Evolutionary conservation across 2,113 vertebrate species (phyloP).

Genomic region (Oryzias celebensis): DNA sequence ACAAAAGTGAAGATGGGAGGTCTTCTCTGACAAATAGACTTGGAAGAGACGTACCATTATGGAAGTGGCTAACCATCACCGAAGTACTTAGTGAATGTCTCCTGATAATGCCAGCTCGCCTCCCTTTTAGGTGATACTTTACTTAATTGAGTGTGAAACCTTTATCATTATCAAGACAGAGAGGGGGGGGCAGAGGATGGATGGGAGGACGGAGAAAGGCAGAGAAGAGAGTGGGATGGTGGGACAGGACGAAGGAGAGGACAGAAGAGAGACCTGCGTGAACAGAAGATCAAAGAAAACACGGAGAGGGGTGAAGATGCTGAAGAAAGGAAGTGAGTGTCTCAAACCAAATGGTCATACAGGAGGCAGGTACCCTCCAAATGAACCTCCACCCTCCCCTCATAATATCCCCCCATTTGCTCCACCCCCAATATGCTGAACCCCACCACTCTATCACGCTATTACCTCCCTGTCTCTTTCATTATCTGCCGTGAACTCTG

Average conservation of each 20-base stretch:
- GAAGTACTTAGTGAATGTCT: conserved; percentile 65
- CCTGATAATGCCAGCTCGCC: conserved; percentile 60
- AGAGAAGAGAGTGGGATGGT: conserved; percentile 27
- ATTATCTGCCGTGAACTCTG: conserved; percentile 85
- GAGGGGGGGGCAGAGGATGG: conserved; percentile 35
- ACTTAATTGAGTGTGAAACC: conserved; percentile 76
- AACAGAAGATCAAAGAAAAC: conserved; percentile 42
- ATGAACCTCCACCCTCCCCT: conserved; percentile 78
- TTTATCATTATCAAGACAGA: conserved; percentile 67
- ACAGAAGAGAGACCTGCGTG: conserved; percentile 44
- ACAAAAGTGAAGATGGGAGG: conserved; percentile 34
- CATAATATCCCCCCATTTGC: conserved; percentile 72
- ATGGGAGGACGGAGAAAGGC: conserved; percentile 27
- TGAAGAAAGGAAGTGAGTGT: conserved; percentile 52
- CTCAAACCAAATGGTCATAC: conserved; percentile 71
- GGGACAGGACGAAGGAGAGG: conserved; percentile 62
- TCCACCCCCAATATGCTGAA: conserved; percentile 73
- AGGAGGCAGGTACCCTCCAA: conserved; percentile 80
- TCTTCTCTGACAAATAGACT: conserved; percentile 59
- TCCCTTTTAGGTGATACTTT: conserved; percentile 72
- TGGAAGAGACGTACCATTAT: conserved; percentile 49
- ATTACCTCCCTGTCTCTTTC: conserved; percentile 85
- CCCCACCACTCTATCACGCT: conserved; percentile 80
- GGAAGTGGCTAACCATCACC: conserved; percentile 59
- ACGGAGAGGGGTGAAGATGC: conserved; percentile 37